Conservation (phyloP, 2,113 vertebrate genomes). For the Dasyurus viverrinus region DNA sequence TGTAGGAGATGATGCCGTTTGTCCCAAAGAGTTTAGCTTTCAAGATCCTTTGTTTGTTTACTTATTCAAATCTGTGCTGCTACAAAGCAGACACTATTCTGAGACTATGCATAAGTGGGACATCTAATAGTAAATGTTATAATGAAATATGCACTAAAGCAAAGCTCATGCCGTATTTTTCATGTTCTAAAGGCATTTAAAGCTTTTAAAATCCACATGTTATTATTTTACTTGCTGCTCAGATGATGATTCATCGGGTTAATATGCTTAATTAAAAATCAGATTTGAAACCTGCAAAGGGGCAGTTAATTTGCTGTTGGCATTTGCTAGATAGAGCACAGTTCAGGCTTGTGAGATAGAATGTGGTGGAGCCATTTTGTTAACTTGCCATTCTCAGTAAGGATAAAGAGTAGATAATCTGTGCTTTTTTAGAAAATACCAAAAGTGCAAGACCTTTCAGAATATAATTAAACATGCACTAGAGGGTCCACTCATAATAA, state of each 20-base stretch:
- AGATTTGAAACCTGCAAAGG: slow-evolving; percentile 63
- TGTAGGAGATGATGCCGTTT: background rate
- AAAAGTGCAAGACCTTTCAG: slow-evolving; percentile 56
- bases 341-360: slow-evolving; percentile 39
- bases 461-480: slow-evolving; percentile 58
- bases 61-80: slow-evolving; percentile 75
- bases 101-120: slow-evolving; percentile 78
- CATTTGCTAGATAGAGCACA: slow-evolving; percentile 49
- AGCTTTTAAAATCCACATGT: slow-evolving; percentile 78
- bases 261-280: slow-evolving; percentile 76
- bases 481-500: slow-evolving; percentile 28
- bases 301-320: slow-evolving; percentile 61
- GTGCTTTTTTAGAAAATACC: slow-evolving; percentile 47
- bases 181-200: slow-evolving; percentile 67
- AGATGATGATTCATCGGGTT: slow-evolving; percentile 66
- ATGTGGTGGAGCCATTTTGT: background rate
- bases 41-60: slow-evolving; percentile 75
- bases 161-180: slow-evolving; percentile 76
- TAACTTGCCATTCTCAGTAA: slow-evolving; percentile 9
- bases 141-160: slow-evolving; percentile 82
- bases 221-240: slow-evolving; percentile 71
- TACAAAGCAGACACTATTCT: slow-evolving; percentile 78
- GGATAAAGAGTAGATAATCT: slow-evolving; percentile 8
- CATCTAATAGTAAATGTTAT: slow-evolving; percentile 81
- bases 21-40: slow-evolving; percentile 78